phyloP scores from a whole-genome alignment of 1,140 invertebrate species.

The Nixonia krombeini region DNA sequence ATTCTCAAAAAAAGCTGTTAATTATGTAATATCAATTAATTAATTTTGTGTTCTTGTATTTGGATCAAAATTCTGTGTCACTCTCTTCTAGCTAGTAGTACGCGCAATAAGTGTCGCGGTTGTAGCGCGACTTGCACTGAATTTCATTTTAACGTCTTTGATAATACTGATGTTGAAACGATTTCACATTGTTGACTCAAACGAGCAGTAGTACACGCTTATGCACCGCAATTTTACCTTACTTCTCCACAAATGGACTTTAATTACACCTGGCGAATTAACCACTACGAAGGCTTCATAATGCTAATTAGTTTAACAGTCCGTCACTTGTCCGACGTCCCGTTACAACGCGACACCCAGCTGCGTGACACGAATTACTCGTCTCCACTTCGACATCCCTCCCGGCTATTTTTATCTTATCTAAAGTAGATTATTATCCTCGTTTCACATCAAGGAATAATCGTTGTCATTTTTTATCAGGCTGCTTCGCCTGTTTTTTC shows the following conservation, averaged over 20 bases:
- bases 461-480: no score
- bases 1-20: no score
- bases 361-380: constrained; percentile 8
- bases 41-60: no score
- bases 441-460: no score
- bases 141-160: constrained; percentile 21
- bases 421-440: no score
- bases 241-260: constrained; percentile 26
- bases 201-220: neutral
- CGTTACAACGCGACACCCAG: constrained; percentile 1
- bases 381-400: constrained; percentile 12
- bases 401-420: constrained; percentile 8
- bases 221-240: constrained; percentile 9
- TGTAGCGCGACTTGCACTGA: no score
- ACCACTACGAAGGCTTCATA: constrained; percentile 24
- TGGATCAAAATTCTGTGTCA: no score
- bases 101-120: no score
- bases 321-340: constrained; percentile 22
- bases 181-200: constrained; percentile 22
- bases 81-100: no score
- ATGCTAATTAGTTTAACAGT: constrained; percentile 39
- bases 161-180: constrained; percentile 31
- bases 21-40: no score
- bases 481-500: no score
- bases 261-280: constrained; percentile 37